These are phyloP conservation scores for Ptilorrhoa leucosticta DNA, from an alignment of 2,113 vertebrate species.

Conservation along the genomic window DNA sequence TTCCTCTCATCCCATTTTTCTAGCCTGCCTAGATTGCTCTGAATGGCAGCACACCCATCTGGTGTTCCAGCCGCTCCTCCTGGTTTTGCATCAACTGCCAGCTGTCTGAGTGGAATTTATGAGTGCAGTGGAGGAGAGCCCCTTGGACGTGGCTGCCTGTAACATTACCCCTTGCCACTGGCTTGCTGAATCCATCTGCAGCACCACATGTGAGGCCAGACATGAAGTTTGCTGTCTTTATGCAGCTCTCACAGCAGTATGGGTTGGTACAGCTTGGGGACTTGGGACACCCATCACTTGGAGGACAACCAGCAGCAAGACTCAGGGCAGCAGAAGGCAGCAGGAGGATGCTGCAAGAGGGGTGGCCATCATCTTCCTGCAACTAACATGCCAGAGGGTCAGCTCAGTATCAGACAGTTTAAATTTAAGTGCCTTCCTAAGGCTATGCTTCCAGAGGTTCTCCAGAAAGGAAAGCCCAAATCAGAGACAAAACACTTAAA, in stretches of 20 bases:
- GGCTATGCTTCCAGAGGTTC: not conserved
- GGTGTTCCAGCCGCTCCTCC: not conserved
- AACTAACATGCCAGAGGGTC: not conserved
- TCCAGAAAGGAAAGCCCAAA: not conserved
- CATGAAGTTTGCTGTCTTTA: not conserved
- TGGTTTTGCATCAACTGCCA: not conserved
- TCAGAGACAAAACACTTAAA: not conserved
- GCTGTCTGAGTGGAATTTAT: not conserved
- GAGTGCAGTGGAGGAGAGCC: not conserved
- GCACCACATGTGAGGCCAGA: accelerated
- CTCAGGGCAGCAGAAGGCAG: not conserved
- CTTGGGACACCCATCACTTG: not conserved
- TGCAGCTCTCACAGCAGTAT: not conserved
- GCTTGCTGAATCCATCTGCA: not conserved
- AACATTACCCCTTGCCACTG: not conserved
- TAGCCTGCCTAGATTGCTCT: not conserved
- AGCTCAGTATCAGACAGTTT: not conserved
- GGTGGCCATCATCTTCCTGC: not conserved
- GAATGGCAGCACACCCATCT: not conserved
- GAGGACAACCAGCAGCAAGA: not conserved
- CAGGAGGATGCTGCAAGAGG: not conserved
- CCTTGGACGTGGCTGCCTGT: not conserved
- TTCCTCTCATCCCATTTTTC: not conserved
- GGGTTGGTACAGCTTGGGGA: not conserved
- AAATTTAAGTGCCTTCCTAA: not conserved